Base-by-base conservation (phyloP, 2,888 invertebrate genomes). In the Zele albiditarsus region DNA sequence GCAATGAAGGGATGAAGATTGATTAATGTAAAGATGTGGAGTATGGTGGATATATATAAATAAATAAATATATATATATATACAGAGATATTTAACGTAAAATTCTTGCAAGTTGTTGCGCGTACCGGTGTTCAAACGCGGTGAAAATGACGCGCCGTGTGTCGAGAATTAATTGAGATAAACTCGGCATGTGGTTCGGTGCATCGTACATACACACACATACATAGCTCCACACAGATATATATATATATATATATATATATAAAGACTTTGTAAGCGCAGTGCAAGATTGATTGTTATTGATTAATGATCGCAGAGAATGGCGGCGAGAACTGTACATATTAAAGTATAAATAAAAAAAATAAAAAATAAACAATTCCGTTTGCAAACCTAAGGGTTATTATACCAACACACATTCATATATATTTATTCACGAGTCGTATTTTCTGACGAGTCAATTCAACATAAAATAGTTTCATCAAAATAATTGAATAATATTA, bases 271-370 rank as follows among this genome's bases (percentile, higher is more conserved):
- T 53, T 53, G 53, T 8, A 23, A 53, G 70, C 71, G 65, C 63
- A 66, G 49, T 74, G 74, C 33, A 77, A 79, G 80, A 80, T 80
- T 80, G 80, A 80, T 79, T 78, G 79, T 80, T 80, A 80, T 79
- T 80, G 80, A 80, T 80, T 80, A 79, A 80, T 80, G 80, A 80
- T 80, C 79, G 76, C 65, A 66, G 66, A 73, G 72, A 73, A 71
- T 49, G 63, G 75, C 76, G 74, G 75, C 76, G 72, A 77, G 77
- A 71, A 62, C 74, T 71, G 46, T 27, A 74, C 46, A 66, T 71
- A 74, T 38, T 23, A 28, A 62, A n/a, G 8, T 62, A 38, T 23
- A 60, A 27, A 28, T 27, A 27, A 25, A 38, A 66, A 20, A 31
- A 20, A 63, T 42, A 33, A 23, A 72, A 31, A 27, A 49, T 31